Conservation (phyloP, 1,140 invertebrate species). For the Lordiphosa collinella region DNA sequence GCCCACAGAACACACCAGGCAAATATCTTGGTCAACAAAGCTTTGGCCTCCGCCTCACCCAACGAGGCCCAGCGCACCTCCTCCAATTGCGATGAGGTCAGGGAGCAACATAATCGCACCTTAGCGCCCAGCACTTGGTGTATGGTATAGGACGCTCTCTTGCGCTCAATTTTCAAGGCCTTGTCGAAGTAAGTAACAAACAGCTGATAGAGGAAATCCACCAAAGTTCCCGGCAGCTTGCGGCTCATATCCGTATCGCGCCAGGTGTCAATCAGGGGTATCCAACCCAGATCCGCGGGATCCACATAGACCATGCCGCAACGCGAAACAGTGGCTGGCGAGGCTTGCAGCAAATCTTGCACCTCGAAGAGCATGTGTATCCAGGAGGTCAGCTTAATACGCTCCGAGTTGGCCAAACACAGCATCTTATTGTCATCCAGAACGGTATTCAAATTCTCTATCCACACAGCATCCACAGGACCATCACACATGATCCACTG, state of each 20-base stretch:
- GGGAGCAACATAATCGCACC: slow-evolving; percentile 85
- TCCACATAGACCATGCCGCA: slow-evolving; percentile 96
- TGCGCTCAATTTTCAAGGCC: slow-evolving; percentile 84
- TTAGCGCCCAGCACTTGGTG: slow-evolving; percentile 91
- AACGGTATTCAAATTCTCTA: slow-evolving; percentile 96
- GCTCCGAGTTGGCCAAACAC: slow-evolving; percentile 91
- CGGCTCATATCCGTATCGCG: slow-evolving; percentile 82
- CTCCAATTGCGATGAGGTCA: slow-evolving; percentile 86
- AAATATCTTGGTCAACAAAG: slow-evolving; percentile 66
- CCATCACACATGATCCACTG: slow-evolving; percentile 94
- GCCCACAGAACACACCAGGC: slow-evolving; percentile 84
- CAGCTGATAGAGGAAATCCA: slow-evolving; percentile 82
- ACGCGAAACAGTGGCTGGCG: slow-evolving; percentile 92
- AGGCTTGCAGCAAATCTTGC: slow-evolving; percentile 90
- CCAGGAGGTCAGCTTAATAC: slow-evolving; percentile 92
- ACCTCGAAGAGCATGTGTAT: slow-evolving; percentile 94
- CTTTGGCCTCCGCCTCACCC: slow-evolving; percentile 35
- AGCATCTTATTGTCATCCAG: slow-evolving; percentile 97
- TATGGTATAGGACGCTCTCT: slow-evolving; percentile 84
- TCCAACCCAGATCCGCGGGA: slow-evolving; percentile 88
- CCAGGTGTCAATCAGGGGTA: slow-evolving; percentile 91
- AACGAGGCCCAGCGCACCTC: slow-evolving; percentile 37
- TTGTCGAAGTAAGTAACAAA: slow-evolving; percentile 84
- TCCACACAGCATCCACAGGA: slow-evolving; percentile 96
- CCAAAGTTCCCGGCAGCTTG: slow-evolving; percentile 81